Base-by-base conservation (phyloP, 1,140 invertebrate genomes). In the Mercenaria mercenaria region DNA sequence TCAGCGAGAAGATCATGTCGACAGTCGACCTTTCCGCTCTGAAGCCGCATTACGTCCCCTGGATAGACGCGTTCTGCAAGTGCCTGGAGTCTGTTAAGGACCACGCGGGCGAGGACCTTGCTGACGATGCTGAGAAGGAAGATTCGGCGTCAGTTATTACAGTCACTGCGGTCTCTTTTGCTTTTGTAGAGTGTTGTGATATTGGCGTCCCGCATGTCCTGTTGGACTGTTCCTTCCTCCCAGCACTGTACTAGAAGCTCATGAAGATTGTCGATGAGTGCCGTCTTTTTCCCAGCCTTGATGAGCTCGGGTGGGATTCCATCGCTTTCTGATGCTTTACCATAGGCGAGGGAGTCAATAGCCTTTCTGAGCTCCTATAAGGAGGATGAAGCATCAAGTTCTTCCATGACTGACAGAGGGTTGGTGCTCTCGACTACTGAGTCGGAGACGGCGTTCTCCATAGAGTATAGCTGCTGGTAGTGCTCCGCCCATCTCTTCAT, bases 1-100 rank as follows among this genome's bases (percentile, higher is more conserved):
- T n/a, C n/a, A n/a, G n/a, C 90, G 83, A 67, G 59, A 93, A 92
- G 3, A 91, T 87, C 91, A 92, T 92, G 88, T 93, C 89, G 1
- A 80, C 64, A 37, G 81, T 93, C 20, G 82, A 80, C 47, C 89
- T 77, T 18, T 52, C 80, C 15, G 61, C 56, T n/a, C 92, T 37
- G 69, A 91, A 93, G 6, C 91, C 92, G 80, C 88, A 91, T 79
- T 93, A 90, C 10, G 79, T 77, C 61, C 90, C 92, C 13, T n/a
- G 87, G 91, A 23, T 84, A 91, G 52, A 92, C 92, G 32, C 84
- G 88, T 10, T 87, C 52, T 29, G 86, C 76, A 69, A 88, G 61
- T 29, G 34, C 32, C 47, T 88, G 86, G n/a, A n/a, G n/a, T n/a
- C n/a, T n/a, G n/a, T n/a, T n/a, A n/a, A n/a, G n/a, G n/a, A n/a